Base-by-base conservation (phyloP, 2,888 invertebrate genomes). In the Trissonchulus sp. region DNA sequence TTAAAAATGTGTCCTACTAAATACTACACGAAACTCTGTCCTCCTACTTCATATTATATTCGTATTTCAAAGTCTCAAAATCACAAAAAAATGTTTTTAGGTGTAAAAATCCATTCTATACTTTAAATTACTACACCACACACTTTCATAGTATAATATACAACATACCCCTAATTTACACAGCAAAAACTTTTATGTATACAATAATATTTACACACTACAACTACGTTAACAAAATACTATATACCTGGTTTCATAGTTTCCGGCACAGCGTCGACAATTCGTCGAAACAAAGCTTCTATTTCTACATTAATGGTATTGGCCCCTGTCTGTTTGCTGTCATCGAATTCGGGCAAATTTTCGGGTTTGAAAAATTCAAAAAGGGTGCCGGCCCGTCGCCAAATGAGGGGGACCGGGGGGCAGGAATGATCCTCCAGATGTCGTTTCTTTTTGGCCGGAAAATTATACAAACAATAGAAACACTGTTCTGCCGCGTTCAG, bases 401-500 rank as follows among this genome's bases (percentile, higher is more conserved):
- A 77, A 1, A 35, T 72, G 69, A 77, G 28, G 33, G 1, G 28
- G n/a, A 74, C 31, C 2, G 38, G 28, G n/a, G n/a, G 1, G 35
- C 60, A 34, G 18, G 68, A 18, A 69, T 74, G 68, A 1, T 68
- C 74, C 33, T 3, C 73, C 36, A 77, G 37, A 31, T 74, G 38
- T 8, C 75, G 72, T 1, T 30, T 48, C 23, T 31, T 80, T 76
- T 83, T 84, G 78, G 81, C 83, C 0, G 85, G 85, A 79, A 85
- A 84, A 31, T 83, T 82, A 84, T 91, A 95, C 1, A 96, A 87
- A 84, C 96, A 96, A 84, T 90, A 94, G 76, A 91, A 88, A 77
- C 90, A 89, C 86, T 96, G 95, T 82, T 95, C 95, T 82, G 94
- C 88, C 79, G 91, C 90, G 79, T 91, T 90, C 76, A 89, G 89